These are phyloP conservation scores for Antheraea yamamai DNA, from an alignment of 2,888 invertebrate genomes.

Conservation along the genomic window DNA sequence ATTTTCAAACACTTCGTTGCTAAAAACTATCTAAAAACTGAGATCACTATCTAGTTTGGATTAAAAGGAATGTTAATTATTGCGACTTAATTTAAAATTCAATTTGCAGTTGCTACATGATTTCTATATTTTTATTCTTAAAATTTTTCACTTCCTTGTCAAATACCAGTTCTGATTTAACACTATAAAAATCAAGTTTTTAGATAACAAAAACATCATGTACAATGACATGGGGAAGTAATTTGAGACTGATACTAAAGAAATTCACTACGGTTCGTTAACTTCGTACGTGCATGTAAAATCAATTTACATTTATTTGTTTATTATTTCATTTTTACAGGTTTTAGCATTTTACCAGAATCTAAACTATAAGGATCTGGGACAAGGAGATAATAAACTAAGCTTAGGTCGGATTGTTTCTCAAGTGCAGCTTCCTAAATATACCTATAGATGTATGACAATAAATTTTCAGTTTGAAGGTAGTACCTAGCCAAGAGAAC, in stretches of 20 bases:
- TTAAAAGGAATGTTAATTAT: not conserved
- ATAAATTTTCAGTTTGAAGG: no score
- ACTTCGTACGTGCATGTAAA: constrained; percentile 12
- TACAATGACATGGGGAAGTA: constrained; percentile 18
- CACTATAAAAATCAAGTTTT: constrained; percentile 16
- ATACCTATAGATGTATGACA: no score
- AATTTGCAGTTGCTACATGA: not conserved
- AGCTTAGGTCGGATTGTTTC: no score
- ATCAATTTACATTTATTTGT: constrained; percentile 8
- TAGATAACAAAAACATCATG: constrained; percentile 11
- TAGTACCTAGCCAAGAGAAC: no score
- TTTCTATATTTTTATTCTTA: not conserved
- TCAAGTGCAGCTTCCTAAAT: no score
- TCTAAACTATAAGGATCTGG: no score
- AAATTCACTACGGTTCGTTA: constrained; percentile 17
- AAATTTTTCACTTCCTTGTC: not conserved
- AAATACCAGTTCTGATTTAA: constrained; percentile 6
- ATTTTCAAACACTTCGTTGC: not conserved
- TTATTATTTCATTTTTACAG: not conserved
- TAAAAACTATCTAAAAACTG: not conserved
- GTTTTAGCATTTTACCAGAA: no score
- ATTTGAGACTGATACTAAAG: constrained; percentile 11
- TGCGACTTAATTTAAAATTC: not conserved
- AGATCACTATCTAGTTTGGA: not conserved
- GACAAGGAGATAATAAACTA: no score